phyloP scores from a whole-genome alignment of 2,797 vertebrate genomes.

The Falco concolor region DNA sequence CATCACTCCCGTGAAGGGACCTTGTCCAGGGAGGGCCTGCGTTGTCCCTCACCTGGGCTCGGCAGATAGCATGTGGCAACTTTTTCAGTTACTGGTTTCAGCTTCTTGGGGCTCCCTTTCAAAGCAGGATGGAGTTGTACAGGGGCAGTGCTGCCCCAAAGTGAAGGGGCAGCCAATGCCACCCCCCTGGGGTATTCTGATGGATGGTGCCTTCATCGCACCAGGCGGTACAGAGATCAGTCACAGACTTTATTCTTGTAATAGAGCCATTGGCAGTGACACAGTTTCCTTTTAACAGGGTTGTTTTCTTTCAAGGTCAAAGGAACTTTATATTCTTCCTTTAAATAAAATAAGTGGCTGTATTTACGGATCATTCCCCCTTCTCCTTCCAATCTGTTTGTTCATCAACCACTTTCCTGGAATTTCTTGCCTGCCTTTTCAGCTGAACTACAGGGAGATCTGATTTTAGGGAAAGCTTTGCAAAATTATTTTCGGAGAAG shows the following conservation, averaged over 20 bases:
- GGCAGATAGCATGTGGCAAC: not conserved
- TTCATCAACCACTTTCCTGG: not conserved
- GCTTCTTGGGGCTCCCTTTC: not conserved
- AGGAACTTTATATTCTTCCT: not conserved
- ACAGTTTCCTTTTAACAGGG: not conserved
- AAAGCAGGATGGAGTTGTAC: rapidly evolving
- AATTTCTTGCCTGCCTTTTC: not conserved
- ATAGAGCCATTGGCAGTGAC: not conserved
- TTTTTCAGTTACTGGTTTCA: not conserved
- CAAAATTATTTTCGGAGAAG: not conserved
- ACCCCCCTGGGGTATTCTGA: not conserved
- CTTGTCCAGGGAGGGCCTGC: not conserved
- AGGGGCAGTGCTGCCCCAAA: not conserved
- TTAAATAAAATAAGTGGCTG: not conserved
- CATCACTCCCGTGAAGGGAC: not conserved
- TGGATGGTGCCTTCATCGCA: not conserved
- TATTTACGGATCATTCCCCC: not conserved
- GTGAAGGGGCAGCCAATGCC: not conserved
- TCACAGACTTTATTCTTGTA: not conserved
- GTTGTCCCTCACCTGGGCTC: not conserved
- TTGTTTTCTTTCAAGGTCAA: not conserved
- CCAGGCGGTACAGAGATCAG: not conserved
- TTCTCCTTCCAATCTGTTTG: not conserved
- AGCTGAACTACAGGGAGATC: not conserved
- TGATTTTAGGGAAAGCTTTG: not conserved